These are phyloP conservation scores for Lithobius niger DNA, from an alignment of 1,140 invertebrate species.

Conservation along the genomic window DNA sequence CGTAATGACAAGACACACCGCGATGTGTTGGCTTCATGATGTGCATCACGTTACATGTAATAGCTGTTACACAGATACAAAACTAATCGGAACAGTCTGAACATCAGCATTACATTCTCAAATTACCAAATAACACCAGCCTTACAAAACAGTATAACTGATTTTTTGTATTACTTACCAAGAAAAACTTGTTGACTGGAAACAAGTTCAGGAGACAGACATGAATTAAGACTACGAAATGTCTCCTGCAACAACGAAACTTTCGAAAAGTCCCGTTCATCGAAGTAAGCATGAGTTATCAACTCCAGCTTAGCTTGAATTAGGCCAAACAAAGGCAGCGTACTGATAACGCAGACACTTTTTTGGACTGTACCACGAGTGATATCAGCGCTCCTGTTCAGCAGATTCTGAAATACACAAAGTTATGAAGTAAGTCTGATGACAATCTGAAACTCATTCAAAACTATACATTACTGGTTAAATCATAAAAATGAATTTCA, in stretches of 20 bases:
- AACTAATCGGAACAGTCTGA: too few relatives aligned
- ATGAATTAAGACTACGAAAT: slow-evolving; percentile 80
- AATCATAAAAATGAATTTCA: too few relatives aligned
- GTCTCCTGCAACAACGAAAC: slow-evolving; percentile 69
- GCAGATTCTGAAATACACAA: slow-evolving; percentile 77
- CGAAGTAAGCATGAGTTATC: slow-evolving; percentile 93
- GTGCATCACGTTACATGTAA: too few relatives aligned
- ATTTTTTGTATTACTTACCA: slow-evolving; percentile 40
- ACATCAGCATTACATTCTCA: too few relatives aligned
- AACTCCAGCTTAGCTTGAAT: slow-evolving; percentile 88
- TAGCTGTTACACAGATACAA: slow-evolving; percentile 2
- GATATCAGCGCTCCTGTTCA: slow-evolving; percentile 90
- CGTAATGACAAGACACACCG: too few relatives aligned
- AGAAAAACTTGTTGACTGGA: slow-evolving; percentile 59
- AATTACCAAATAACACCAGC: too few relatives aligned
- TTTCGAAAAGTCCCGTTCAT: slow-evolving; percentile 69
- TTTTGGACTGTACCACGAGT: slow-evolving; percentile 91
- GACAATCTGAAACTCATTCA: too few relatives aligned
- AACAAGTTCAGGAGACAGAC: slow-evolving; percentile 50
- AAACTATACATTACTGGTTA: too few relatives aligned
- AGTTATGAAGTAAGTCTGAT: too few relatives aligned
- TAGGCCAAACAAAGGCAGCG: slow-evolving; percentile 74
- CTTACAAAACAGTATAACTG: too few relatives aligned
- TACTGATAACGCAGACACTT: slow-evolving; percentile 79
- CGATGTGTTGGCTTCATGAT: too few relatives aligned